Percentiles rank a stretch among this genome's conserved stretches.
These are phyloP conservation scores for Hypomecis atomaria DNA, from an alignment of 2,888 invertebrate genomes.

Conservation along the genomic window DNA sequence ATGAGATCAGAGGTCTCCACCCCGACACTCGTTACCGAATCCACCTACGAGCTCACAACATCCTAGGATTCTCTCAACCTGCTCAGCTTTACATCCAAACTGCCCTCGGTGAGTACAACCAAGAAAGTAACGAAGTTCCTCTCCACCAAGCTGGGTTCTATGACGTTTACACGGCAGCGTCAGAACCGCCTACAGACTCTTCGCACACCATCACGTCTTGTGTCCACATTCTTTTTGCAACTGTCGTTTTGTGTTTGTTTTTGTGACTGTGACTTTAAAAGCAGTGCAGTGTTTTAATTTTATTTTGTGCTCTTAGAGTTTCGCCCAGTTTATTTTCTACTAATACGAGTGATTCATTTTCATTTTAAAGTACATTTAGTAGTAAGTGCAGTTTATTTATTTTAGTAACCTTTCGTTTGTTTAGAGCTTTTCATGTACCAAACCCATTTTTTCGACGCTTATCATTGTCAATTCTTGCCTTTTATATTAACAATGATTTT, in stretches of 20 bases:
- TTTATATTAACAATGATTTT: constrained; percentile 47
- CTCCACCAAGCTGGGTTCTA: constrained; percentile 78
- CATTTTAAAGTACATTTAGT: constrained; percentile 55
- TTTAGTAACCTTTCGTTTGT: constrained; percentile 43
- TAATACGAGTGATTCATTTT: constrained; percentile 51
- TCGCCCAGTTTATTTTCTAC: constrained; percentile 42
- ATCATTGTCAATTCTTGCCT: constrained; percentile 56
- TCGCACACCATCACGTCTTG: constrained; percentile 61
- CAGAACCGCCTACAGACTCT: constrained; percentile 65
- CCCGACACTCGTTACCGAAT: constrained; percentile 94
- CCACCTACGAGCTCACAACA: constrained; percentile 93
- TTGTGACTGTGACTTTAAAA: constrained; percentile 60
- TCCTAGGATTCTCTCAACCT: constrained; percentile 92
- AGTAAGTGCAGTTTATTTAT: constrained; percentile 53
- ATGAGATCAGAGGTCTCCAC: constrained; percentile 87
- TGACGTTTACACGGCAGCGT: constrained; percentile 74
- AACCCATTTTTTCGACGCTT: constrained; percentile 42
- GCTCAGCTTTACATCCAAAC: constrained; percentile 93
- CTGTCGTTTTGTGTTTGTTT: constrained; percentile 67
- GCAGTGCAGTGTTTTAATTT: constrained; percentile 57
- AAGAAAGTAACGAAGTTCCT: constrained; percentile 77
- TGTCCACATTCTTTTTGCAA: constrained; percentile 63
- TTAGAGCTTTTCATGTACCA: constrained; percentile 35
- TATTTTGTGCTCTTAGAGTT: constrained; percentile 56
- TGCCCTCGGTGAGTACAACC: constrained; percentile 92